Conservation (phyloP, 2,797 vertebrate species). For the Poecile montanus region DNA sequence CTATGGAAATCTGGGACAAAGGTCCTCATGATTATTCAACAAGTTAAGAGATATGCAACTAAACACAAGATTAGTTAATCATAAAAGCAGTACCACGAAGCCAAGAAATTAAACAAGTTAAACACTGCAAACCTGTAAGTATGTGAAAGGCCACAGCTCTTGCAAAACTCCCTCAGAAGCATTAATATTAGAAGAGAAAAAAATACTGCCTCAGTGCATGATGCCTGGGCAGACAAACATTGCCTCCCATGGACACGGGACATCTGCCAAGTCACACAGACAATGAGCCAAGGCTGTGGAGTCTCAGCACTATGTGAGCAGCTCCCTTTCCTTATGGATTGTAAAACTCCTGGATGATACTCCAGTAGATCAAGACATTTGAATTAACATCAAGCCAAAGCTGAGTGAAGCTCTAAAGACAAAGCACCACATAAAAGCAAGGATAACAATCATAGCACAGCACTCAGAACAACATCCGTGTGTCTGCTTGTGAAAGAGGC, state of each 20-base stretch:
- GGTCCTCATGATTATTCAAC: conserved; percentile 51
- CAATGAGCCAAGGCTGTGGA: neutral
- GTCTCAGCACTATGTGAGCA: neutral
- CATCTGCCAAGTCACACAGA: neutral
- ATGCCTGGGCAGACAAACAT: neutral
- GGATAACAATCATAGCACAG: fast-evolving
- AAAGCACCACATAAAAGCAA: neutral
- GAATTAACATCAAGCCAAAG: neutral
- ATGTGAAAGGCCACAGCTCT: conserved; percentile 72
- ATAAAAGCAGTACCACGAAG: neutral
- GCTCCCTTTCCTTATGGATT: neutral
- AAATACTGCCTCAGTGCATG: neutral
- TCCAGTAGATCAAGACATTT: neutral
- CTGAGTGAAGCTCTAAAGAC: neutral
- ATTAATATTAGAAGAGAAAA: neutral
- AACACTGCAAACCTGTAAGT: conserved; percentile 62
- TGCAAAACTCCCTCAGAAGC: conserved; percentile 49
- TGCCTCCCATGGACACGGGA: neutral
- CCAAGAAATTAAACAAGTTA: conserved; percentile 36
- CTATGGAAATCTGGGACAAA: conserved; percentile 47
- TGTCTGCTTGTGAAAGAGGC: fast-evolving
- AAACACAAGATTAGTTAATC: conserved; percentile 12
- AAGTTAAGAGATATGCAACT: neutral
- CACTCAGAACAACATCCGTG: fast-evolving
- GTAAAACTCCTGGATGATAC: fast-evolving